Evolutionary conservation across 1,140 invertebrate species (phyloP).

Genomic region (Bradynema listronoti): DNA sequence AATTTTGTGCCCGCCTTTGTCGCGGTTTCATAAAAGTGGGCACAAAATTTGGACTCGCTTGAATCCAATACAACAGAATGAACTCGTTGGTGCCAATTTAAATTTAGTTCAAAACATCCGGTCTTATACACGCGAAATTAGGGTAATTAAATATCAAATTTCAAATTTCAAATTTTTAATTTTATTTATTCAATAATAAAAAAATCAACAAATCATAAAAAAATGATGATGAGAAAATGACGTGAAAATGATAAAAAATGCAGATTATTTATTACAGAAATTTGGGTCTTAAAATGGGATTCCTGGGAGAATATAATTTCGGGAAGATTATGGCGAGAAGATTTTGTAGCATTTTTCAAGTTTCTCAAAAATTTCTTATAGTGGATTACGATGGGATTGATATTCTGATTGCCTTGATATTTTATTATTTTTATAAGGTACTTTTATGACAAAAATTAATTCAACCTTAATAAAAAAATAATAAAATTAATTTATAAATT

Average conservation of each 20-base stretch:
- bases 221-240: neutral
- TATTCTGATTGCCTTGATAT: no score
- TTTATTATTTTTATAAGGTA: neutral
- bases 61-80: no score
- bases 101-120: no score
- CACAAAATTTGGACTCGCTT: no score
- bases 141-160: no score
- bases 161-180: neutral
- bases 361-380: neutral
- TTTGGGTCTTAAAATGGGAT: neutral
- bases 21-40: no score
- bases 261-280: neutral
- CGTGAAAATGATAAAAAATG: neutral
- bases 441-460: neutral
- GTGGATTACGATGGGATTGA: no score
- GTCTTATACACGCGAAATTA: no score
- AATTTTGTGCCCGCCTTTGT: no score
- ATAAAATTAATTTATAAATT: neutral
- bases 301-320: neutral
- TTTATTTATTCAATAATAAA: neutral
- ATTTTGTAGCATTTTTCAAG: neutral
- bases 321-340: neutral
- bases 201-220: neutral
- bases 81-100: no score
- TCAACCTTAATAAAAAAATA: neutral